Conservation (phyloP, 2,888 invertebrate species). For the Mesorhabditis belari region DNA sequence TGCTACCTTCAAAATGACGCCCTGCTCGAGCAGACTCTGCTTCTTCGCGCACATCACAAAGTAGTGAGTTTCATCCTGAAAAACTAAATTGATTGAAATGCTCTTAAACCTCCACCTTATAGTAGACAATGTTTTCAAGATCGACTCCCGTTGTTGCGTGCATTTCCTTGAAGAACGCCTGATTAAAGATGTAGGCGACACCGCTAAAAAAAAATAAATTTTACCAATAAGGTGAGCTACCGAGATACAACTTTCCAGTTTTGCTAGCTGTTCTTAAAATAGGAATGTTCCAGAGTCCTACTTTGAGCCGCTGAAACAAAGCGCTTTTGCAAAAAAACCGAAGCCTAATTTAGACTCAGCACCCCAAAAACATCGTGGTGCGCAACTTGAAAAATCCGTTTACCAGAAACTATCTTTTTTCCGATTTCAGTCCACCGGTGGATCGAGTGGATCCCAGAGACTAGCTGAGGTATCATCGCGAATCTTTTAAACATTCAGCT, state of each 20-base stretch:
- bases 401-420: too few species aligned
- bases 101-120: constrained; percentile 62
- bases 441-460: too few species aligned
- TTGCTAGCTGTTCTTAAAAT: background rate
- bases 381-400: too few species aligned
- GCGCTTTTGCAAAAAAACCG: too few species aligned
- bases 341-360: too few species aligned
- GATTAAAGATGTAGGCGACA: constrained; percentile 96
- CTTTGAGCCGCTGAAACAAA: too few species aligned
- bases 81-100: background rate
- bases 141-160: constrained; percentile 78
- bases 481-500: too few species aligned
- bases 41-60: constrained; percentile 99
- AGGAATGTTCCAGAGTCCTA: background rate
- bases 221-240: background rate
- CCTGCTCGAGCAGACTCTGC: constrained; percentile 38
- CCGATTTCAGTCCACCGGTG: too few species aligned
- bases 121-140: constrained; percentile 96
- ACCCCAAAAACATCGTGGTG: too few species aligned
- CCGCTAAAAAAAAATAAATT: constrained; percentile 51
- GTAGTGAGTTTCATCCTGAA: constrained; percentile 87
- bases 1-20: constrained; percentile 24
- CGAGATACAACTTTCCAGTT: background rate
- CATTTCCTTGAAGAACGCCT: constrained; percentile 85
- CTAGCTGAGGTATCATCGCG: too few species aligned